phyloP scores from a whole-genome alignment of 1,140 invertebrate species.

The Drosophila suzukii region DNA sequence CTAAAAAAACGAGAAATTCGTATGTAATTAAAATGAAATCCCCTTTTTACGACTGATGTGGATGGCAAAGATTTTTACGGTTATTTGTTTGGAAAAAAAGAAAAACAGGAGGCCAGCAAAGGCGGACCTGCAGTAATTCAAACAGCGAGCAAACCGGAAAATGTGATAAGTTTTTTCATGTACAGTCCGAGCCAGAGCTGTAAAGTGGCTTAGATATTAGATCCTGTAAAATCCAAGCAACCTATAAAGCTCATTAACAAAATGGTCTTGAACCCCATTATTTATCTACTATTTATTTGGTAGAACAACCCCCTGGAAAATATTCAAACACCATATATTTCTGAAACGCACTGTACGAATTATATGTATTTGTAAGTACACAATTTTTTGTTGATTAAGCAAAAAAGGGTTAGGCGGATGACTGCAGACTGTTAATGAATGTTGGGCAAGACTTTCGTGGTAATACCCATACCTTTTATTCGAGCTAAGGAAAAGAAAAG shows the following conservation, averaged over 20 bases:
- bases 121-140: conserved; percentile 64
- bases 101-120: conserved; percentile 6
- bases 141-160: conserved; percentile 59
- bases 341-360: conserved; percentile 7
- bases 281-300: background rate
- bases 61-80: conserved; percentile 73
- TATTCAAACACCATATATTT: background rate
- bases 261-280: no score
- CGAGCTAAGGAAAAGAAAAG: background rate
- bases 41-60: conserved; percentile 71
- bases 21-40: conserved; percentile 81
- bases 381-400: conserved; percentile 51
- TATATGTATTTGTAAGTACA: conserved; percentile 38
- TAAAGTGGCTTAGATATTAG: background rate
- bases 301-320: no score
- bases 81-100: conserved; percentile 56
- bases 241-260: background rate
- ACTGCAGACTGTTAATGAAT: conserved; percentile 43
- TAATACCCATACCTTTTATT: conserved; percentile 28
- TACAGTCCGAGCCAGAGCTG: conserved; percentile 31
- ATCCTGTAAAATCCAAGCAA: background rate
- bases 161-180: conserved; percentile 59
- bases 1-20: conserved; percentile 60
- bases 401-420: conserved; percentile 43
- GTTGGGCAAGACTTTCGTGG: conserved; percentile 36